A percentile compares a stretch with the other conserved stretches of the same genome.
These are phyloP conservation scores for Ectropis crepuscularia DNA, from an alignment of 2,888 invertebrate species.

Conservation along the genomic window DNA sequence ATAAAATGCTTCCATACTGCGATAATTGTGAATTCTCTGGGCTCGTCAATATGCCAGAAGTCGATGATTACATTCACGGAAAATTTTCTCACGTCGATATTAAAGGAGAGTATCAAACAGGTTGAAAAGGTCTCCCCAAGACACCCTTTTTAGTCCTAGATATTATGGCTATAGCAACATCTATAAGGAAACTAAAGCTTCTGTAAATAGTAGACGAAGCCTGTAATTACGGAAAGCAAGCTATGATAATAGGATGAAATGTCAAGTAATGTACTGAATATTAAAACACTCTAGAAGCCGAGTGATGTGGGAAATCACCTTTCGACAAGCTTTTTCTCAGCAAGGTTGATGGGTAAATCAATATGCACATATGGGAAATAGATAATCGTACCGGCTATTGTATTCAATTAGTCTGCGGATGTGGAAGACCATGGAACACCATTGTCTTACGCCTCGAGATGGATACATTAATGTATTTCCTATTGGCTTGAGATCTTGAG, in stretches of 20 bases:
- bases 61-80: no score
- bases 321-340: slow-evolving; percentile 23
- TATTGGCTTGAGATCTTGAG: slow-evolving; percentile 38
- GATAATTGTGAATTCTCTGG: no score
- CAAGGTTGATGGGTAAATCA: slow-evolving; percentile 32
- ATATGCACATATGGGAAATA: slow-evolving; percentile 31
- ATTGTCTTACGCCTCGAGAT: slow-evolving; percentile 29
- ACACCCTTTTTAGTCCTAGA: no score
- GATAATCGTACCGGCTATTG: slow-evolving; percentile 47
- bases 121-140: no score
- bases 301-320: slow-evolving; percentile 23
- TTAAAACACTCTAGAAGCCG: slow-evolving; percentile 27
- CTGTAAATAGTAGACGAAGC: background rate
- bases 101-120: no score
- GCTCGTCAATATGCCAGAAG: no score
- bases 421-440: slow-evolving; percentile 48
- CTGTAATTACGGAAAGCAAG: slow-evolving; percentile 10
- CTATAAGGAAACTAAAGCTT: background rate
- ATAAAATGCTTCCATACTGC: no score
- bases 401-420: slow-evolving; percentile 59
- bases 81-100: no score
- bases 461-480: slow-evolving; percentile 52
- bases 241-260: slow-evolving; percentile 21
- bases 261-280: slow-evolving; percentile 31
- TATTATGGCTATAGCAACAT: background rate